Evolutionary conservation across 2,797 vertebrate species (phyloP), one percentile per base, ranked within the genome.

Genomic region (Urosaurus nigricauda): DNA sequence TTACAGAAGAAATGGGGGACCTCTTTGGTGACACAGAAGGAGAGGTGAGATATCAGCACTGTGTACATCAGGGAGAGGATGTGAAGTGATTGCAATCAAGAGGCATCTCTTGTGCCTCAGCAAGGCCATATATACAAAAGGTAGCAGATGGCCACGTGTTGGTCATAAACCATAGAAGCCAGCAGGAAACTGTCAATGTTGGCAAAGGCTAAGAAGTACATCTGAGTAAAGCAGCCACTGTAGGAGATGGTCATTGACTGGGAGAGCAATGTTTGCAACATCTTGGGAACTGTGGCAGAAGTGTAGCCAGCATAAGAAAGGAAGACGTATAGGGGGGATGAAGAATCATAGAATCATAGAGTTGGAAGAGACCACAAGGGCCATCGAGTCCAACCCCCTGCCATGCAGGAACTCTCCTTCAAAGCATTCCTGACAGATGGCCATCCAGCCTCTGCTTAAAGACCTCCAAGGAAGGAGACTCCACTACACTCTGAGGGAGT

Each of bases 251-350:
- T 24, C 89, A 47, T 84, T 11, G 16, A 85, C 47, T 83, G 71
- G 21, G 79, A 90, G 88, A 84, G 68, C 77, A 89, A 88, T 29
- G 88, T 84, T 74, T 85, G 88, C 84, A 94, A 21, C 70, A 92
- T 88, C 92, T 92, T 87, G 17, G 87, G 91, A 24, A 91, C 73
- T 37, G 56, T 93, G 2, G 84, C 91, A 14, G 78, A 90, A 60
- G 81, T 90, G 79, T 94, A 94, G 51, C 87, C 93, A 73, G 92
- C 77, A n/a, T 91, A 83, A 13, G 78, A 89, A 89, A 92, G 70
- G 47, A 93, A 89, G 84, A 93, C 91, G 74, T 93, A 93, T 88
- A n/a, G n/a, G n/a, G n/a, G n/a, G n/a, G n/a, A n/a, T n/a, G n/a
- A n/a, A n/a, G n/a, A n/a, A n/a, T n/a, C n/a, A n/a, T 43, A 43